phyloP scores from a whole-genome alignment of 2,113 vertebrate genomes.

The Chloropsis hardwickii region DNA sequence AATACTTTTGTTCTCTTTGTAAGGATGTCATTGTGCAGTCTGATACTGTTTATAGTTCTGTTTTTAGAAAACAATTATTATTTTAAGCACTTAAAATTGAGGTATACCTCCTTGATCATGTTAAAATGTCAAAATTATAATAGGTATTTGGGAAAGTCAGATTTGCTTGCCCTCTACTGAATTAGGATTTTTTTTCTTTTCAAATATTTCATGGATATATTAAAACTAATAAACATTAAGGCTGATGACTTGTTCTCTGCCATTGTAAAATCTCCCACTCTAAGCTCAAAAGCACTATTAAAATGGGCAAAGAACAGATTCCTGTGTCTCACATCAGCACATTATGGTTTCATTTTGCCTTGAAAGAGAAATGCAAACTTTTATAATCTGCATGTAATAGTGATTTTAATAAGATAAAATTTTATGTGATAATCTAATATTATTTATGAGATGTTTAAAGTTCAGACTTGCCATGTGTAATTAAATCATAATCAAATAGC shows the following conservation, averaged over 20 bases:
- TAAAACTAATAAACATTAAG: slow-evolving; percentile 14
- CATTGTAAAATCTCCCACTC: background rate
- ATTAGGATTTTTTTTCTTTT: background rate
- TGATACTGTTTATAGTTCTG: background rate
- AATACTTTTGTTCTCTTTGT: background rate
- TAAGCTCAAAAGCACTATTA: slow-evolving; percentile 48
- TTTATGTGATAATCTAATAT: background rate
- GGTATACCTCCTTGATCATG: background rate
- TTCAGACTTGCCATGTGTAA: background rate
- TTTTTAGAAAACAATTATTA: background rate
- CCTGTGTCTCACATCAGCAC: slow-evolving; percentile 1
- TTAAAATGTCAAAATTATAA: background rate
- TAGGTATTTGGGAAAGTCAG: background rate
- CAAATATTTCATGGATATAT: background rate
- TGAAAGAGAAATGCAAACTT: background rate
- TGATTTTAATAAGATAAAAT: background rate
- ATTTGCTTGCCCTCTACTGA: background rate
- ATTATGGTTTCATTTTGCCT: slow-evolving; percentile 31
- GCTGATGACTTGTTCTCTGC: background rate
- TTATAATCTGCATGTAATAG: background rate
- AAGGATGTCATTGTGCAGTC: background rate
- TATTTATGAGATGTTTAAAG: background rate
- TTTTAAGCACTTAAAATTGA: background rate
- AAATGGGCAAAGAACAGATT: slow-evolving; percentile 50
- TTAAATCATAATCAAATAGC: background rate